phyloP scores from a whole-genome alignment of 1,140 invertebrate species.

The Lanistes nyassanus region DNA sequence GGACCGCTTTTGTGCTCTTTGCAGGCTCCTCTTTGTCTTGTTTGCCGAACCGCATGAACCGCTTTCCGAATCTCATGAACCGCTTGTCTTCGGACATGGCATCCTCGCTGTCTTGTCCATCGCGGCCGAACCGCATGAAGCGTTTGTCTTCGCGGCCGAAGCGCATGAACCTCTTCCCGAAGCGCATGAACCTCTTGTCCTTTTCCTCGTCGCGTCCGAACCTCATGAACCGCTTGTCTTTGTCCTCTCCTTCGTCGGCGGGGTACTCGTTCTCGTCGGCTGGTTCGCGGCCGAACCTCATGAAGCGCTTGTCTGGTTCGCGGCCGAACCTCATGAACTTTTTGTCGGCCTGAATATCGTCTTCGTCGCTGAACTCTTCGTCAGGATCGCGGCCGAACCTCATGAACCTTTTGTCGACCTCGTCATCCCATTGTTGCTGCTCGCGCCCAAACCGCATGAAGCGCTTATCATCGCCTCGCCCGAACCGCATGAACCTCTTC shows the following conservation, averaged over 20 bases:
- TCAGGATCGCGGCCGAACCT: conserved; percentile 37
- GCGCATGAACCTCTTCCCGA: conserved; percentile 42
- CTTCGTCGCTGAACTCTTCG: conserved; percentile 12
- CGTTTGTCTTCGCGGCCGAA: conserved; percentile 41
- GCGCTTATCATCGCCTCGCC: conserved; percentile 41
- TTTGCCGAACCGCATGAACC: conserved; percentile 52
- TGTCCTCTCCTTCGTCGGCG: conserved; percentile 25
- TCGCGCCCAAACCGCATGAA: conserved; percentile 48
- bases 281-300: conserved; percentile 53
- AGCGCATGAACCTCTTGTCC: conserved; percentile 50
- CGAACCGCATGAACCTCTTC: conserved; percentile 59
- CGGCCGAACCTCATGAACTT: conserved; percentile 58
- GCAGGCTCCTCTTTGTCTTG: conserved; percentile 16
- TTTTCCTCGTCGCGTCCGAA: conserved; percentile 42
- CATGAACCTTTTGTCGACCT: conserved; percentile 27
- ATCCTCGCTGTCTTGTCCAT: conserved; percentile 16
- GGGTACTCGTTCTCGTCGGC: conserved; percentile 22
- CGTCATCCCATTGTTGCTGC: conserved; percentile 12
- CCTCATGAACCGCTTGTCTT: conserved; percentile 50
- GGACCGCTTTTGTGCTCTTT: conserved; percentile 38
- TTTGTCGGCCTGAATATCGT: conserved; percentile 42
- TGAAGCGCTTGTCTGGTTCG: conserved; percentile 52
- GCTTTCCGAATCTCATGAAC: conserved; percentile 54
- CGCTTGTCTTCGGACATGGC: conserved; percentile 41
- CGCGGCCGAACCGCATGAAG: conserved; percentile 53